Evolutionary conservation across 2,797 vertebrate species (phyloP).

Genomic region (Phaenicophaeus curvirostris): DNA sequence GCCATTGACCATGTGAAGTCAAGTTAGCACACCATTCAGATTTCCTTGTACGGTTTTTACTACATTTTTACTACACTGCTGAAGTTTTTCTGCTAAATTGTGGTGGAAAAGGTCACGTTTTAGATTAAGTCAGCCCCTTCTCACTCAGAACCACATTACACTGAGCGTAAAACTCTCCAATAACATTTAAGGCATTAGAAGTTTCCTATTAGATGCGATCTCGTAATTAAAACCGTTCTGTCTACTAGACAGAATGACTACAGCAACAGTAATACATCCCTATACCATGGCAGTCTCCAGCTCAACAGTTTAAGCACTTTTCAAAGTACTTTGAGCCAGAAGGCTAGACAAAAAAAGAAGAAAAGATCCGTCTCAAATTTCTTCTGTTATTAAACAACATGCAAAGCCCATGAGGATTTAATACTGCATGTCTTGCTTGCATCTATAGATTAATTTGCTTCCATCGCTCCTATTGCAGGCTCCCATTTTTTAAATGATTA

Average conservation of each 20-base stretch:
- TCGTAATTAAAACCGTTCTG: background rate
- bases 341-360: background rate
- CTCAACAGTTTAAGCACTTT: background rate
- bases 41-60: background rate
- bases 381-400: background rate
- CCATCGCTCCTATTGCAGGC: background rate
- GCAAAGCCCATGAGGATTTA: background rate
- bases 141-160: background rate
- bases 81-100: background rate
- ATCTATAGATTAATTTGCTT: background rate
- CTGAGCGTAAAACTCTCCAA: background rate
- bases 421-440: background rate
- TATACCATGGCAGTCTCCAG: background rate
- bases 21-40: background rate
- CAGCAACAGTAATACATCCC: background rate
- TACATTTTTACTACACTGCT: background rate
- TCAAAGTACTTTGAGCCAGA: background rate
- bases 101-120: background rate
- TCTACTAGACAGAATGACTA: background rate
- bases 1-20: background rate
- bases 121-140: background rate
- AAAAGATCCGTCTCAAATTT: background rate
- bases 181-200: background rate
- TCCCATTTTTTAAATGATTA: background rate
- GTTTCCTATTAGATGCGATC: background rate